phyloP scores from a whole-genome alignment of 2,797 vertebrate genomes.

The Vireo griseus region DNA sequence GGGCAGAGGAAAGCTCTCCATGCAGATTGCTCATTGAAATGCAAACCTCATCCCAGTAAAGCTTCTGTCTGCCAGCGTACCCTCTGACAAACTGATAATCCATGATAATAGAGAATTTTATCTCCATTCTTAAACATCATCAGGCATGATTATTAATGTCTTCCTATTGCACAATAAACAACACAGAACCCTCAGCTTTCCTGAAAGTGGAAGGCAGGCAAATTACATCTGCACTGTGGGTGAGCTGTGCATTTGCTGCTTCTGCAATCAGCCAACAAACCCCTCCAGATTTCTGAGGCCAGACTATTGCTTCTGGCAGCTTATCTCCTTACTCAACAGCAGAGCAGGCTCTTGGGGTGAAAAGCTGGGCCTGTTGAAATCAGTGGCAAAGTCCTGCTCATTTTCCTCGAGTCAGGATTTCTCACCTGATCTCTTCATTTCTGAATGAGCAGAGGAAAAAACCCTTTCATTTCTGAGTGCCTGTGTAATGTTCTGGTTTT shows the following conservation, averaged over 20 bases:
- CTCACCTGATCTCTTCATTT: not conserved
- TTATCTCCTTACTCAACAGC: slow-evolving; percentile 20
- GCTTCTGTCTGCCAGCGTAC: slow-evolving; percentile 43
- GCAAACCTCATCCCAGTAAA: slow-evolving; percentile 39
- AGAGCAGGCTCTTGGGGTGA: not conserved
- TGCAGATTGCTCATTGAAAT: slow-evolving; percentile 54
- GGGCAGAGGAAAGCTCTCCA: not conserved
- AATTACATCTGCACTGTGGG: slow-evolving; percentile 1
- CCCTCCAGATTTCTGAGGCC: not conserved
- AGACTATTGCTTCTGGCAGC: slow-evolving; percentile 22
- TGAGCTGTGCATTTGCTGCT: slow-evolving; percentile 8
- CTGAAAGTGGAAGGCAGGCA: not conserved
- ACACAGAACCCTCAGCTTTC: not conserved
- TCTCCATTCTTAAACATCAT: slow-evolving; percentile 32
- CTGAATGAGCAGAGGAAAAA: not conserved
- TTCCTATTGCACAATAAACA: slow-evolving; percentile 34
- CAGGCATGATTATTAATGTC: slow-evolving; percentile 33
- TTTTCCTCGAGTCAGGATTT: slow-evolving; percentile 31
- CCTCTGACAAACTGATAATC: slow-evolving; percentile 56
- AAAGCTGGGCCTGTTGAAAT: slow-evolving; percentile 47
- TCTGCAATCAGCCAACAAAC: slow-evolving; percentile 33
- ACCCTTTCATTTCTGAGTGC: not conserved
- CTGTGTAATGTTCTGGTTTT: not conserved
- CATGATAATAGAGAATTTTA: slow-evolving; percentile 44
- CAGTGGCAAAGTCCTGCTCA: slow-evolving; percentile 17